phyloP scores from a whole-genome alignment of 1,140 invertebrate genomes.

The Eriosoma lanigerum region DNA sequence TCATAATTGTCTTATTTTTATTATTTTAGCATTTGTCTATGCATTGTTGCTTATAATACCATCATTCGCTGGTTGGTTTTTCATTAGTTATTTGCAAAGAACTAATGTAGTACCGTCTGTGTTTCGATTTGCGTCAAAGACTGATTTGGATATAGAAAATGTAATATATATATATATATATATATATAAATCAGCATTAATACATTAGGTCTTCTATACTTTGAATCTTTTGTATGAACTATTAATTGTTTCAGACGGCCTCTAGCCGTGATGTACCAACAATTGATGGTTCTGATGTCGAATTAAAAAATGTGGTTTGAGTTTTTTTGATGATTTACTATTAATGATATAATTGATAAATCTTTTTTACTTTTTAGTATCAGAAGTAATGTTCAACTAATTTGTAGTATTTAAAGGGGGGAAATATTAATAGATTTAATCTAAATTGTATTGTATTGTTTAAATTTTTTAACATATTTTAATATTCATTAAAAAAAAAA shows the following conservation, averaged over 20 bases:
- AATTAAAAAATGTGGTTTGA: slow-evolving; percentile 44
- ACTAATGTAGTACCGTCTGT: slow-evolving; percentile 47
- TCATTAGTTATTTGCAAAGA: slow-evolving; percentile 22
- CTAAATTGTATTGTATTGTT: no score
- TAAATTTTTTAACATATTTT: no score
- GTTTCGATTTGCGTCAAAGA: slow-evolving; percentile 45
- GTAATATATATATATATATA: slow-evolving; percentile 12
- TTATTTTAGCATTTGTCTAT: slow-evolving; percentile 30
- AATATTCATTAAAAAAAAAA: no score
- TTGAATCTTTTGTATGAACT: slow-evolving; percentile 15
- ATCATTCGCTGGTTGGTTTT: slow-evolving; percentile 37
- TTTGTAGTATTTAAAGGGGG: no score
- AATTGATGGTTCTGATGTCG: slow-evolving; percentile 41
- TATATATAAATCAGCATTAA: no score
- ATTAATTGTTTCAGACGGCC: slow-evolving; percentile 40
- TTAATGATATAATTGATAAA: background rate
- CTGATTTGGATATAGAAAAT: slow-evolving; percentile 49
- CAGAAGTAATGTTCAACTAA: background rate
- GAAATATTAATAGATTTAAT: no score
- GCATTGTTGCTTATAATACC: slow-evolving; percentile 33
- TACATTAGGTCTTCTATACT: background rate
- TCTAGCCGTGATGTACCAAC: slow-evolving; percentile 14
- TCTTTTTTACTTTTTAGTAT: background rate
- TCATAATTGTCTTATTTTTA: background rate
- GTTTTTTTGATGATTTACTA: background rate